phyloP scores from a whole-genome alignment of 2,888 invertebrate genomes.

The Neoascia interrupta region DNA sequence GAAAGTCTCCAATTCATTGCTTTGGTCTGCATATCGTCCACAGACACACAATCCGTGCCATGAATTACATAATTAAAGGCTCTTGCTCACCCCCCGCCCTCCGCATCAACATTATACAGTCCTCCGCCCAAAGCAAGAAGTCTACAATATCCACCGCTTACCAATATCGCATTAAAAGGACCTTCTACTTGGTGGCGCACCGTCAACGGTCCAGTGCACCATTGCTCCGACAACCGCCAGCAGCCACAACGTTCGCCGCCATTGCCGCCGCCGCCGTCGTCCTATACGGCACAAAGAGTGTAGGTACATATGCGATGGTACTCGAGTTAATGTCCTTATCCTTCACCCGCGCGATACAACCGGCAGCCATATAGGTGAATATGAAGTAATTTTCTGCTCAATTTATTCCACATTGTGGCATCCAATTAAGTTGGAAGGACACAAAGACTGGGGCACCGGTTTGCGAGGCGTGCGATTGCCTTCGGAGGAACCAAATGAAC shows the following conservation, averaged over 20 bases:
- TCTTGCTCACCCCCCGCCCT: constrained; percentile 17
- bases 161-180: constrained; percentile 67
- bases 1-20: constrained; percentile 66
- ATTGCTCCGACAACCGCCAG: background rate
- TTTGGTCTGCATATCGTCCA: constrained; percentile 64
- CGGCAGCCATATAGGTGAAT: constrained; percentile 70
- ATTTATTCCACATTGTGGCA: constrained; percentile 80
- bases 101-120: background rate
- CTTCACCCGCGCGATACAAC: constrained; percentile 55
- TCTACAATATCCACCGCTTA: no score
- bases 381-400: constrained; percentile 80
- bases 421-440: constrained; percentile 78
- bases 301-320: constrained; percentile 39
- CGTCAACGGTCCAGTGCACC: constrained; percentile 55
- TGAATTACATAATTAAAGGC: constrained; percentile 70
- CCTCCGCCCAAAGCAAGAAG: constrained; percentile 17
- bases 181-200: constrained; percentile 67
- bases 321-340: constrained; percentile 68
- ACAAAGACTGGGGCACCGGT: constrained; percentile 45
- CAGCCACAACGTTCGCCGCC: background rate
- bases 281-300: constrained; percentile 34
- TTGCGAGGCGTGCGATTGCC: constrained; percentile 64
- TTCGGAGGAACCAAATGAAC: constrained; percentile 68
- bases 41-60: constrained; percentile 66
- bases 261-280: background rate